These are phyloP conservation scores for Hemiprocne comata DNA, from an alignment of 2,113 vertebrate genomes.

Conservation along the genomic window DNA sequence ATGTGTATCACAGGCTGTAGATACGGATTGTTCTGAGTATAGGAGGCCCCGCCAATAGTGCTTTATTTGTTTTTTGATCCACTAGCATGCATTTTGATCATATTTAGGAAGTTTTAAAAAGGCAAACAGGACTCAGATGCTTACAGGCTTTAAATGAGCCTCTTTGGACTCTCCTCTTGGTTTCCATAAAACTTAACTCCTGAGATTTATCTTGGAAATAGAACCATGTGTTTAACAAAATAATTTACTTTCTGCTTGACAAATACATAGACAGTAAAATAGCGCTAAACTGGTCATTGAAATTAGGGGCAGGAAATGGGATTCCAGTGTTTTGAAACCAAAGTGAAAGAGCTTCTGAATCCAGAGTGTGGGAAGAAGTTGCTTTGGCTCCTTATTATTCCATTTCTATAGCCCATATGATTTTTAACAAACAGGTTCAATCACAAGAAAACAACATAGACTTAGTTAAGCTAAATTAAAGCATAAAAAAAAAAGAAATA, in stretches of 20 bases:
- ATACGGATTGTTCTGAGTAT: conserved; percentile 64
- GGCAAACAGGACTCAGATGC: conserved; percentile 62
- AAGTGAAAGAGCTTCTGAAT: conserved; percentile 71
- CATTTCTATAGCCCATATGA: neutral
- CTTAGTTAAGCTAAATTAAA: neutral
- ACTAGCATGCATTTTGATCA: conserved; percentile 62
- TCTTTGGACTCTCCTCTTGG: conserved; percentile 60
- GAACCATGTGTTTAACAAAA: conserved; percentile 66
- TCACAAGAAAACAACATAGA: neutral
- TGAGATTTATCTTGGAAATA: conserved; percentile 73
- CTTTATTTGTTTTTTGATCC: conserved; percentile 64
- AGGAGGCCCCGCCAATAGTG: conserved; percentile 37
- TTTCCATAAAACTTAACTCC: conserved; percentile 71
- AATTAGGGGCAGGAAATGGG: conserved; percentile 76
- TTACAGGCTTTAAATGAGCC: conserved; percentile 56
- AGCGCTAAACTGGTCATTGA: conserved; percentile 70
- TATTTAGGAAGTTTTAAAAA: conserved; percentile 68
- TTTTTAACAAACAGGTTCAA: conserved; percentile 3
- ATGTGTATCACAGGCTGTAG: conserved; percentile 24
- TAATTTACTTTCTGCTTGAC: conserved; percentile 72
- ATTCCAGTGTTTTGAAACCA: conserved; percentile 68
- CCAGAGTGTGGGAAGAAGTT: conserved; percentile 62
- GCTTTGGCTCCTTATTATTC: conserved; percentile 27
- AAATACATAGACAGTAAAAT: conserved; percentile 76
- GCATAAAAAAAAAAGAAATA: too few species aligned